phyloP scores from a whole-genome alignment of 2,888 invertebrate genomes.

The Meiosimyza platycephala region DNA sequence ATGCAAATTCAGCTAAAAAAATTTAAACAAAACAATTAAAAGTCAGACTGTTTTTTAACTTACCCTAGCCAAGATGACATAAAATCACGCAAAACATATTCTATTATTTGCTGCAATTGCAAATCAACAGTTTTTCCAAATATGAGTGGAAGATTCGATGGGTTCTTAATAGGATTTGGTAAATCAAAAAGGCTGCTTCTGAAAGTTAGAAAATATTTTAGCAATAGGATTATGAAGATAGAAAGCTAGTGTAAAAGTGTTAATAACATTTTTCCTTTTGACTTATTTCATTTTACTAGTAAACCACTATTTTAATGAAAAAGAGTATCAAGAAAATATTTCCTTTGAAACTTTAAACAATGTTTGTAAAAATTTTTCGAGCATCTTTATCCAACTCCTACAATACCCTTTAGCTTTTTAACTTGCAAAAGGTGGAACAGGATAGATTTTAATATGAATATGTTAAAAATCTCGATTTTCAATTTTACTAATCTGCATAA shows the following conservation, averaged over 20 bases:
- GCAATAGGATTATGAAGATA: background rate
- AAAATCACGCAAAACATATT: conserved; percentile 83
- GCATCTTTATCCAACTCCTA: no score
- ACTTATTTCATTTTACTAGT: no score
- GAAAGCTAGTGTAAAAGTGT: background rate
- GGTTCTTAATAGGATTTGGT: conserved; percentile 66
- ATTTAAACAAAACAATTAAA: background rate
- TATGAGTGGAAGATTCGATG: conserved; percentile 78
- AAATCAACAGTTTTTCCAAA: conserved; percentile 87
- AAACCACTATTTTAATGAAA: no score
- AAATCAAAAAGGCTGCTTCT: conserved; percentile 66
- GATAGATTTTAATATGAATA: no score
- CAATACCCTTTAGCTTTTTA: no score
- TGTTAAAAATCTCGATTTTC: no score
- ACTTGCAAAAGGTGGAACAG: no score
- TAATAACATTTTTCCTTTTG: background rate
- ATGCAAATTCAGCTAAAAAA: conserved; percentile 3
- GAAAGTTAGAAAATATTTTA: conserved; percentile 27
- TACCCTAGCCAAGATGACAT: conserved; percentile 78
- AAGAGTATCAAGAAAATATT: no score
- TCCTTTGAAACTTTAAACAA: no score
- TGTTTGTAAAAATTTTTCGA: no score
- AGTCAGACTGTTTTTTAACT: conserved; percentile 30
- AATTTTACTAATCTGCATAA: no score
- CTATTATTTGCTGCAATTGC: conserved; percentile 84